Evolutionary conservation across 2,888 invertebrate species (phyloP), one percentile per base, ranked within the genome.

Genomic region (Campoplex capitator): DNA sequence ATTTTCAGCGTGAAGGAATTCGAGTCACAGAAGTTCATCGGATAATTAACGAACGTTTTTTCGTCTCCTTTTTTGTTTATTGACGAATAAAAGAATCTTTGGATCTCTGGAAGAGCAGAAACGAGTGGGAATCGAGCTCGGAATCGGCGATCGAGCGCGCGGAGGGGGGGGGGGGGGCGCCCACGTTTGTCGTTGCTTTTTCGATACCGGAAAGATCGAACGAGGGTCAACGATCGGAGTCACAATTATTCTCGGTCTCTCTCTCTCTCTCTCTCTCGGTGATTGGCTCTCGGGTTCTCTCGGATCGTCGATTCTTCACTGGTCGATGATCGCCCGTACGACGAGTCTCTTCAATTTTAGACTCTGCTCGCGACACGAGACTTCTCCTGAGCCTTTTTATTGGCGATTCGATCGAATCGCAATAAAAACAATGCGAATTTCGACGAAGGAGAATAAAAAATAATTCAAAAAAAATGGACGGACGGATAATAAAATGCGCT

Each of bases 311-410:
- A 48, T 28, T 51, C 48, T 35, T 48, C 51, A 23, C 23, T 23
- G 0, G 2, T 32, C 42, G 54, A 58, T 51, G 71, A 71, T 51
- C 32, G 71, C 51, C 35, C 51, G 6, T 71, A 71, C 71, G 32
- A 71, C 71, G 32, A 71, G 51, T 51, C 71, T 71, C 38, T 38
- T 51, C 71, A 71, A 71, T 71, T 23, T 23, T 71, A 71, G 71
- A 71, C 32, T 32, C 71, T 51, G 32, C 18, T 71, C 71, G 7
- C 71, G 7, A 32, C 71, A 13, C 71, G 51, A 32, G 32, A 0
- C 23, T 23, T 23, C 23, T 23, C 23, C 23, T 0, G 23, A 23
- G 23, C 23, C 51, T 51, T 18, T 32, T 45, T n/a, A 23, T n/a
- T 9, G 18, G n/a, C 45, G 11, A 28, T 18, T 28, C 18, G 51